Evolutionary conservation across 2,113 vertebrate species (phyloP).

Genomic region (Prionailurus bengalensis): DNA sequence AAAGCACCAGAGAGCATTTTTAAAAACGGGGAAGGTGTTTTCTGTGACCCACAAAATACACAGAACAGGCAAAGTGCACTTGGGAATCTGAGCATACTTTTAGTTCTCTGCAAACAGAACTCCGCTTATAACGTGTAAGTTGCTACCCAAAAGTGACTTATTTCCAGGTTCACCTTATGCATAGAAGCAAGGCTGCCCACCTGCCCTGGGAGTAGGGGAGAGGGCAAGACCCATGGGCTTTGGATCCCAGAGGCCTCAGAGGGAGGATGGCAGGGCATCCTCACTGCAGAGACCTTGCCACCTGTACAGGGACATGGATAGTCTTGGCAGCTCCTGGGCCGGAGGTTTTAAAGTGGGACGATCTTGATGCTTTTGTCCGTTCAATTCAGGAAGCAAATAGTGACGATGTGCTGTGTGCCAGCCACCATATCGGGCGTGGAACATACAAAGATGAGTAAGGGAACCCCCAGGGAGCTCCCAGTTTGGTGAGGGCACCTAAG

Average conservation of each 20-base stretch:
- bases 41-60: no score
- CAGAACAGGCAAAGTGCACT: not conserved
- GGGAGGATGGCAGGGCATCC: not conserved
- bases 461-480: not conserved
- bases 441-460: not conserved
- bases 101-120: not conserved
- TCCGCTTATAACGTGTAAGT: not conserved
- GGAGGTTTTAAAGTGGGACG: not conserved
- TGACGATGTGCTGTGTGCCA: not conserved
- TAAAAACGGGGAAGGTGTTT: not conserved
- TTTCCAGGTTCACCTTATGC: not conserved
- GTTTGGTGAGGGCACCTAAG: not conserved
- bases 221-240: not conserved
- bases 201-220: not conserved
- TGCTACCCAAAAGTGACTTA: accelerated
- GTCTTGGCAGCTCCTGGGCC: not conserved
- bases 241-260: not conserved
- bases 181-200: not conserved
- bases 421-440: accelerated
- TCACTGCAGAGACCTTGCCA: not conserved
- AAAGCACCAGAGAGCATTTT: not conserved
- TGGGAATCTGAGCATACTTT: not conserved
- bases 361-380: not conserved
- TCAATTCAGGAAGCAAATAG: not conserved
- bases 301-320: not conserved